Evolutionary conservation across 2,888 invertebrate genomes (phyloP), one percentile per base, ranked within the genome.

Genomic region (Euzetes globulus): DNA sequence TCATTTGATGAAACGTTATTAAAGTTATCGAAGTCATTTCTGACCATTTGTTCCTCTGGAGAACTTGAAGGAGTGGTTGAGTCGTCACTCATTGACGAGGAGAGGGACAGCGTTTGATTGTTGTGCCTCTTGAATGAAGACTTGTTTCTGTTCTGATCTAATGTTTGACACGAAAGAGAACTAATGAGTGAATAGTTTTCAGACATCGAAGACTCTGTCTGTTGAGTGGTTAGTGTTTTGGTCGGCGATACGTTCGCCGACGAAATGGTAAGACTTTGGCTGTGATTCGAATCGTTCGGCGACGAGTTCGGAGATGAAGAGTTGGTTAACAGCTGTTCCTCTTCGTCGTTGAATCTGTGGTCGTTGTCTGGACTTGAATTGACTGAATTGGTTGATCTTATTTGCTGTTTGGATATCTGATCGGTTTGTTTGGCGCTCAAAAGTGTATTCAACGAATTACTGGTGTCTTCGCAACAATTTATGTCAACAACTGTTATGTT

Each of bases 161-260:
- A 29, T 17, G 65, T 65, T n/a, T 65, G 65, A 47, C 50, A 33
- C 37, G 75, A 60, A n/a, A 75, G 13, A 65, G 47, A 71, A 29
- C 60, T 71, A 41, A 58, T 25, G 29, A 75, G 19, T 45, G 74
- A 74, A 71, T 55, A 74, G 58, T 58, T 71, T 70, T 74, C 71
- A 29, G 81, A 81, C 76, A 80, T 76, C 63, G 76, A 76, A 47
- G 77, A 75, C 47, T 76, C 75, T n/a, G 76, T 72, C 55, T 74
- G 74, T 45, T 72, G 41, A n/a, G 29, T 47, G 11, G 33, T 73
- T 63, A 71, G 73, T 76, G 75, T 72, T 71, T 37, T 76, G 58
- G 60, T 37, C 27, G 72, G 72, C 45, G 60, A 72, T 9, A 52
- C 15, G 29, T 58, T 72, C 17, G 55, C 41, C 41, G 65, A 65